Evolutionary conservation across 2,113 vertebrate species (phyloP), one percentile per base, ranked within the genome.

Genomic region (Theristicus caerulescens): DNA sequence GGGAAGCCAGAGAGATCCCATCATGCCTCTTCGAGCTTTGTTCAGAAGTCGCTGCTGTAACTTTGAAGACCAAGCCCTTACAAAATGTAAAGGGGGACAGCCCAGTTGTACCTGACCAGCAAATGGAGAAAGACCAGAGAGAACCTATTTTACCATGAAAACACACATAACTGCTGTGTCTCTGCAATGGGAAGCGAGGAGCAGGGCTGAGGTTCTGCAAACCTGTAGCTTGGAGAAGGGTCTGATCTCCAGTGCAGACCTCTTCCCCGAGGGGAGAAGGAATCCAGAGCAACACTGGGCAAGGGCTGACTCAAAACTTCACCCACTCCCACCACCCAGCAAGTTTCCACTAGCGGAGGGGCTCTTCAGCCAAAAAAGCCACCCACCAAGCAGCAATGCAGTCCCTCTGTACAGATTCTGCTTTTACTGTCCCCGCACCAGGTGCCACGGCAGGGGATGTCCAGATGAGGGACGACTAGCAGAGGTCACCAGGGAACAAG

Each of bases 11-110:
- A 19, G 9, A 31, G n/a, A 59, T 57, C 64, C 29, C 84, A 22
- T 2, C 26, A 9, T 0, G 0, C 13, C 61, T 31, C 73, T 27
- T 3, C 1, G 3, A 70, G 61, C 40, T 82, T 32, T 44, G 59
- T 7, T 36, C 46, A n/a, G 21, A 19, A 5, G 5, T 17, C 1
- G 0, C 76, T 47, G 20, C 46, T 1, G 0, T 7, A 79, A 18
- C 24, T 24, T 55, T 65, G 44, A 67, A 49, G 71, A 74, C 8
- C 32, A 67, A 58, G 24, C 22, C 51, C 18, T 31, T 11, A 58
- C 12, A 38, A 36, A 67, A 0, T 0, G 2, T 6, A 14, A 66
- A 40, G 10, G 5, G 32, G 14, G 24, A 36, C 1, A 3, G 57
- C 31, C 19, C 58, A 14, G 6, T 3, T 54, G 26, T 8, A 18